Evolutionary conservation across 2,113 vertebrate species (phyloP).

Genomic region (Mirounga angustirostris): DNA sequence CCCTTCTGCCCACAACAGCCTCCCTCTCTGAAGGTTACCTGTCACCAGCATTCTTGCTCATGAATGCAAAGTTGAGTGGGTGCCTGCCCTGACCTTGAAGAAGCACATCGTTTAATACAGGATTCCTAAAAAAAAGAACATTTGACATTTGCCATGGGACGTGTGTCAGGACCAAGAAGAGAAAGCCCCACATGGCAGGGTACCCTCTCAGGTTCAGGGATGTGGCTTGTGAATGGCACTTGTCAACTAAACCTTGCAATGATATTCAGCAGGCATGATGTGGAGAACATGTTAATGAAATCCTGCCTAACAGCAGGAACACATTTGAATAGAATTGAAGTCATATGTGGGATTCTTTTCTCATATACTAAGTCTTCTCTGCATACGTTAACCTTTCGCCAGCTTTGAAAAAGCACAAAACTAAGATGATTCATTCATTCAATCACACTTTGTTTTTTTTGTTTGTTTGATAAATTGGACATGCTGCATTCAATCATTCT

Average conservation of each 20-base stretch:
- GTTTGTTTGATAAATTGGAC: background rate
- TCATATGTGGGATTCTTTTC: slow-evolving; percentile 70
- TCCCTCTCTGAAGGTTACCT: slow-evolving; percentile 75
- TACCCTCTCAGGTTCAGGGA: slow-evolving; percentile 27
- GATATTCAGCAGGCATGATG: slow-evolving; percentile 66
- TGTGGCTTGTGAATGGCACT: slow-evolving; percentile 69
- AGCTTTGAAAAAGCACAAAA: slow-evolving; percentile 65
- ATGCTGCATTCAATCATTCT: slow-evolving; percentile 65
- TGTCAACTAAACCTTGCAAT: slow-evolving; percentile 66
- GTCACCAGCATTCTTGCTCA: slow-evolving; percentile 24
- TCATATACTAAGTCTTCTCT: slow-evolving; percentile 67
- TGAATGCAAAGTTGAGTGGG: slow-evolving; percentile 67
- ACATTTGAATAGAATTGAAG: slow-evolving; percentile 83
- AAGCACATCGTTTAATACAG: background rate
- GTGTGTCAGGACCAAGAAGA: slow-evolving; percentile 50
- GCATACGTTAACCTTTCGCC: slow-evolving; percentile 81
- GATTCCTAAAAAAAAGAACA: slow-evolving; percentile 55
- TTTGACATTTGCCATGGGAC: slow-evolving; percentile 69
- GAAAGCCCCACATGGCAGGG: background rate
- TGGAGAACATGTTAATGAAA: slow-evolving; percentile 79
- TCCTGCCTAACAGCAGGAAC: slow-evolving; percentile 72
- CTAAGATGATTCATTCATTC: slow-evolving; percentile 69
- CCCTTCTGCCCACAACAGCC: slow-evolving; percentile 62
- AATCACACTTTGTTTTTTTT: slow-evolving; percentile 53
- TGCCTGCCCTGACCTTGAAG: slow-evolving; percentile 62